Conservation (phyloP, 2,113 vertebrate species). For the Gnathonemus echidnorhynchus region DNA sequence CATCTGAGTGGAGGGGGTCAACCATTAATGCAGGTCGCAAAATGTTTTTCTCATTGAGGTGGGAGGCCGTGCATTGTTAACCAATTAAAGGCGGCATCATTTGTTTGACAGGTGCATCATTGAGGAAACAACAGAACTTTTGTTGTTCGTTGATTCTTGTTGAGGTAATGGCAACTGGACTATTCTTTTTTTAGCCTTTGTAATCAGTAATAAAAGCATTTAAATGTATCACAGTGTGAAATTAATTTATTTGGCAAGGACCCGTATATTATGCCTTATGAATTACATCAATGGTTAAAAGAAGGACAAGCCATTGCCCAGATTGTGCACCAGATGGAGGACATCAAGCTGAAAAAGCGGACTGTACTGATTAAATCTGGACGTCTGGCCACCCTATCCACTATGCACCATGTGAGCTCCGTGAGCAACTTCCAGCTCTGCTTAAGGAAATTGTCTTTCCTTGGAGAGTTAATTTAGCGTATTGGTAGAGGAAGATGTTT, state of each 20-base stretch:
- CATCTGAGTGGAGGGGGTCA: background rate
- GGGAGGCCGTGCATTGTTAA: background rate
- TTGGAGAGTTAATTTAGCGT: background rate
- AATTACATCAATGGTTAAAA: background rate
- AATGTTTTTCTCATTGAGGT: background rate
- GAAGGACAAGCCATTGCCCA: background rate
- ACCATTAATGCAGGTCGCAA: background rate
- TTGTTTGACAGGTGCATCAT: background rate
- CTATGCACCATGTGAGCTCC: background rate
- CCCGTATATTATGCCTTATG: background rate
- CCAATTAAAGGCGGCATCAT: background rate
- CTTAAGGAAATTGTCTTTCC: background rate
- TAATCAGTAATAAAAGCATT: background rate
- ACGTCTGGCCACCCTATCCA: background rate
- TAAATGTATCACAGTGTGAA: background rate
- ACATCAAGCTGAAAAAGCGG: background rate
- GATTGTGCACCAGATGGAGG: background rate
- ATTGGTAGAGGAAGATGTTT: background rate
- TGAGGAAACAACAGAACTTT: background rate
- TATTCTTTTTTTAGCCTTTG: background rate
- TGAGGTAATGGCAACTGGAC: background rate
- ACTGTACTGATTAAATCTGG: background rate
- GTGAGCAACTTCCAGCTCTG: background rate
- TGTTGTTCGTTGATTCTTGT: background rate
- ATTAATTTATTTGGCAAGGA: background rate